Percentiles rank a stretch among this genome's conserved stretches.
Evolutionary conservation across 2,888 invertebrate genomes (phyloP).

Genomic region (Agrilus biguttatus): DNA sequence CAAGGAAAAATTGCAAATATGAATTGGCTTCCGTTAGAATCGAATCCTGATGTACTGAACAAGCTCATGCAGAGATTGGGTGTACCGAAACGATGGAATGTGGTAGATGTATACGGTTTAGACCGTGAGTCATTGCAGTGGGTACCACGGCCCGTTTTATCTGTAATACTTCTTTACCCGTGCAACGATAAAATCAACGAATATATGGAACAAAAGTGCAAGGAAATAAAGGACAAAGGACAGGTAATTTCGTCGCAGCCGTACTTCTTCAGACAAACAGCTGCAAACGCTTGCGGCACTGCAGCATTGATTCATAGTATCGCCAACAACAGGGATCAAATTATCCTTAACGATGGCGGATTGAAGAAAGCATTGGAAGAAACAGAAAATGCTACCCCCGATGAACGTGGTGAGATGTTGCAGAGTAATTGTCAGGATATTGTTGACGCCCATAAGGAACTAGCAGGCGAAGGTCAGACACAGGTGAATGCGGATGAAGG

Average conservation of each 20-base stretch:
- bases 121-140: constrained; percentile 76
- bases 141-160: constrained; percentile 74
- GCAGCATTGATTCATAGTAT: constrained; percentile 91
- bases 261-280: constrained; percentile 80
- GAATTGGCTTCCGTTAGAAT: constrained; percentile 43
- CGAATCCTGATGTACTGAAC: constrained; percentile 38
- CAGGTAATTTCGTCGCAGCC: constrained; percentile 51
- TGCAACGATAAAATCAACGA: constrained; percentile 59
- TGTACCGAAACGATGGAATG: constrained; percentile 60
- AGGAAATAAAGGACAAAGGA: constrained; percentile 44
- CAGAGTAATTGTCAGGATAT: constrained; percentile 58
- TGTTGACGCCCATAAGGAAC: constrained; percentile 66
- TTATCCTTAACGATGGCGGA: constrained; percentile 53
- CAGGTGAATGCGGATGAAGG: constrained; percentile 49
- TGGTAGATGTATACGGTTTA: constrained; percentile 87
- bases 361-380: constrained; percentile 66
- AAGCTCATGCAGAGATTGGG: constrained; percentile 70
- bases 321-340: constrained; percentile 68
- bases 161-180: constrained; percentile 82
- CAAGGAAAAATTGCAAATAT: constrained; percentile 14
- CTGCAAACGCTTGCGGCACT: constrained; percentile 94
- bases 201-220: constrained; percentile 52
- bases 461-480: constrained; percentile 86
- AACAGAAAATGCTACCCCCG: constrained; percentile 50
- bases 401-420: constrained; percentile 60